Base-by-base conservation (phyloP, 1,140 invertebrate genomes). In the Drosophila grimshawi region DNA sequence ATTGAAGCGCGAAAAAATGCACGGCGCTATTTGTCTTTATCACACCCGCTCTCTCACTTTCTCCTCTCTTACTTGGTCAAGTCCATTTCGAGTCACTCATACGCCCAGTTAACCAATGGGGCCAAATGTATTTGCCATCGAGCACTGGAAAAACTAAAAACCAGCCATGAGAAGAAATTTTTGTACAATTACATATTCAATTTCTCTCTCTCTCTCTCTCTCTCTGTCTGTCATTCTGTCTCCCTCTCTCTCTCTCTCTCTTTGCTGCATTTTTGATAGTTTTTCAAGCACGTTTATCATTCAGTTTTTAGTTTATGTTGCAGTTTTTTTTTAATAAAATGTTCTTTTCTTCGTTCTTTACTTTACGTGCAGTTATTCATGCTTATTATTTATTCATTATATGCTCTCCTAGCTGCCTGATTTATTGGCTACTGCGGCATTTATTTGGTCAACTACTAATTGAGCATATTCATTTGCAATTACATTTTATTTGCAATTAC, bases 1-100 rank as follows among this genome's bases (percentile, higher is more conserved):
- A 91, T 91, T 91, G 88, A 86, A 89, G 89, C 83, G 74, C 60
- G 78, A 86, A 90, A 88, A 90, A 86, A 74, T 46, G 49, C 81
- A 73, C 60, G 55, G 70, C 80, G 43, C 51, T 56, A 53, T 65
- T 78, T 64, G 66, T 68, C 66, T 86, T 81, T 86, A 86, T 86
- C 81, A 81, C 81, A 85, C 81, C 49, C 60, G 29, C 41, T 32
- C 39, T 10, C 39, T 10, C 53, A 4, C 11, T 10, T 32, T 6
- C 62, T 46, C 35, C 61, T 46, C 30, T 70, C n/a, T 32, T 10
- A 30, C 11, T 52, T 27, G 1, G 32, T 39, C 55, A 64, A 51
- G 32, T 37, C 33, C 30, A 35, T 55, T 53, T 27, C 30, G 57
- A 41, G 78, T 66, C 33, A 75, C 71, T 61, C 63, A 83, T 80